Evolutionary conservation across 92 coral and sea anemone species (phyloP).

Genomic region (Parazoanthus swiftii): DNA sequence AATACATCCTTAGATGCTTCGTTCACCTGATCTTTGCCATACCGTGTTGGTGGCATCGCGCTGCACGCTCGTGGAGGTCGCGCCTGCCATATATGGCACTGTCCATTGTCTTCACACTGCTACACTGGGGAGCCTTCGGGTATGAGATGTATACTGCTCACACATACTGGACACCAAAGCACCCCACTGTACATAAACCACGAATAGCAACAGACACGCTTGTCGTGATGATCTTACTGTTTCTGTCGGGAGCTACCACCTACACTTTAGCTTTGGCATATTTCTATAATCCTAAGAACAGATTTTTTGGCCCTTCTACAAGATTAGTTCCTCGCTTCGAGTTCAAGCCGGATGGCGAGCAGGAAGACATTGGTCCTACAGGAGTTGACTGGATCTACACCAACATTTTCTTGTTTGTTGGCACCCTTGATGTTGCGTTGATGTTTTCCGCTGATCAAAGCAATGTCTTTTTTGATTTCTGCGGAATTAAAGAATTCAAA

Average conservation of each 20-base stretch:
- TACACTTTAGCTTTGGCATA: slow-evolving; percentile 48
- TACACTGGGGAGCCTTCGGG: slow-evolving; percentile 54
- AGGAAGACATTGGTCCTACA: slow-evolving; percentile 35
- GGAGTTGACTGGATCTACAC: slow-evolving; percentile 52
- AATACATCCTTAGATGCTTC: slow-evolving; percentile 31
- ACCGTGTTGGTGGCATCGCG: slow-evolving; percentile 46
- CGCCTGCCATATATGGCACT: slow-evolving; percentile 8
- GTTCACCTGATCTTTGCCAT: slow-evolving; percentile 44
- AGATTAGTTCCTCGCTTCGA: slow-evolving; percentile 52
- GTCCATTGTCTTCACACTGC: slow-evolving; percentile 17
- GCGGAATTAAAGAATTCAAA: slow-evolving; percentile 54
- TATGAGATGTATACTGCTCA: slow-evolving; percentile 47
- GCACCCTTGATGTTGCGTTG: slow-evolving; percentile 41
- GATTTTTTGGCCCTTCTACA: slow-evolving; percentile 35
- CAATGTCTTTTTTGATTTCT: slow-evolving; percentile 52
- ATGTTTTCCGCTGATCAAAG: slow-evolving; percentile 31
- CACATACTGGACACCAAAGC: slow-evolving; percentile 18
- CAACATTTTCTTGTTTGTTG: slow-evolving; percentile 51
- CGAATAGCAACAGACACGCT: slow-evolving; percentile 48
- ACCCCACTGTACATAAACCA: neutral
- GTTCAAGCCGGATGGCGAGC: slow-evolving; percentile 57
- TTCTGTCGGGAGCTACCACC: slow-evolving; percentile 50
- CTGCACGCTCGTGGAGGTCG: neutral
- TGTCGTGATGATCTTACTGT: slow-evolving; percentile 44
- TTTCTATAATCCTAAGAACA: slow-evolving; percentile 50